These are phyloP conservation scores for Phalera bucephala DNA, from an alignment of 2,888 invertebrate species.

Conservation along the genomic window DNA sequence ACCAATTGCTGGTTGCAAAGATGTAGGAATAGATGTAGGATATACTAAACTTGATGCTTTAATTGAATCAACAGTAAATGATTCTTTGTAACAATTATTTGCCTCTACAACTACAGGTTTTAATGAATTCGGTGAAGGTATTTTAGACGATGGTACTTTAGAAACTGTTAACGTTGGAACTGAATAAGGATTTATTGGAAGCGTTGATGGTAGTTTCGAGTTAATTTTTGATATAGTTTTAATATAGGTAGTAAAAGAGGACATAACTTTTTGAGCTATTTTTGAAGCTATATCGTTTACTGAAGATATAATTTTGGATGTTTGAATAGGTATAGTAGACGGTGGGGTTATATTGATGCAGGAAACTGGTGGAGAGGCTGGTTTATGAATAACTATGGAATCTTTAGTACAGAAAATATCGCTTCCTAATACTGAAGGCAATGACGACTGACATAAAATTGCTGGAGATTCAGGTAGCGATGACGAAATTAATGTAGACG, in stretches of 20 bases:
- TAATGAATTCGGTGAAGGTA: too few relatives aligned
- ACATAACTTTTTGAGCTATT: constrained; percentile 8
- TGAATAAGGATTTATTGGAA: neutral
- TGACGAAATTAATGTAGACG: neutral
- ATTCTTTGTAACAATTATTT: too few relatives aligned
- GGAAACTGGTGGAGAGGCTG: neutral
- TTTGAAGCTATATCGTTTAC: constrained; percentile 15
- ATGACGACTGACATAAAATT: neutral
- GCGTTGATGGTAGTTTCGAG: neutral
- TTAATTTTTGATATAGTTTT: neutral
- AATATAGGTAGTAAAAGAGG: constrained; percentile 4
- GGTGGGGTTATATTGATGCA: constrained; percentile 3
- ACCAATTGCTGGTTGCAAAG: too few relatives aligned
- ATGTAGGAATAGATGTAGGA: neutral
- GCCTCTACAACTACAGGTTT: neutral
- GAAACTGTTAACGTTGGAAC: neutral
- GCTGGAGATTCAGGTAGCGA: neutral
- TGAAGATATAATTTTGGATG: constrained; percentile 8
- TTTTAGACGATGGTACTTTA: too few relatives aligned
- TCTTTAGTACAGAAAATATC: neutral
- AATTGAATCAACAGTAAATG: neutral
- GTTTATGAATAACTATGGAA: neutral
- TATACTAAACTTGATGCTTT: neutral
- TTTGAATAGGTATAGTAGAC: constrained; percentile 1
- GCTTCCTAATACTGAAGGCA: neutral